Evolutionary conservation across 2,113 vertebrate species (phyloP), one percentile per base, ranked within the genome.

Genomic region (Arenaria interpres): DNA sequence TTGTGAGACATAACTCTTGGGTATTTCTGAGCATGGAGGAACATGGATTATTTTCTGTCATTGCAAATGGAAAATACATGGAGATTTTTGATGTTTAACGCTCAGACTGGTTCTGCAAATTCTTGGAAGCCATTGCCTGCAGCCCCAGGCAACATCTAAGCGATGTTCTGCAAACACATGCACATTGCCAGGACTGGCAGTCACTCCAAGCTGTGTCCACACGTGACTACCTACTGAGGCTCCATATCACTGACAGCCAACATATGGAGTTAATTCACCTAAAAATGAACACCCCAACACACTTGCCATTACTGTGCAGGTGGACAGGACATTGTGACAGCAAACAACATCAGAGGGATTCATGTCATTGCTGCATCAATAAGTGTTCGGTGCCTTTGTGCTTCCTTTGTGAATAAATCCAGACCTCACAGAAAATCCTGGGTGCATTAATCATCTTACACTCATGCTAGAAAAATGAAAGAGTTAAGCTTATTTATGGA

Each of bases 11-110:
- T 75, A 89, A 84, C 78, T 93, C 96, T 32, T 88, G 85, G 89
- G 88, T 86, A 86, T 95, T 95, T 95, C 85, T 84, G 76, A 81
- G 56, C n/a, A 17, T 22, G 35, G 51, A 92, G 64, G 39, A 89
- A 62, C 73, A 18, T 25, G 72, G 72, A 56, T 93, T 81, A 56
- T 87, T 92, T 87, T 87, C 83, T 89, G 53, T 64, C 48, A 7
- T 28, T 85, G 39, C 46, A 93, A 91, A 89, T 92, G 76, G 86
- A 84, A 96, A 92, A 93, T 64, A 57, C 57, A 68, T 43, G 48
- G 80, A 82, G 24, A 54, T 51, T 30, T 96, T 75, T 64, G 89
- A 81, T 53, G 64, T 85, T 88, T 84, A 84, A 85, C 86, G 45
- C 35, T 51, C 68, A 57, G 39, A 32, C 12, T 28, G 7, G 28